These are phyloP conservation scores for Bubalus kerabau DNA, from an alignment of 2,113 vertebrate genomes.

Conservation along the genomic window DNA sequence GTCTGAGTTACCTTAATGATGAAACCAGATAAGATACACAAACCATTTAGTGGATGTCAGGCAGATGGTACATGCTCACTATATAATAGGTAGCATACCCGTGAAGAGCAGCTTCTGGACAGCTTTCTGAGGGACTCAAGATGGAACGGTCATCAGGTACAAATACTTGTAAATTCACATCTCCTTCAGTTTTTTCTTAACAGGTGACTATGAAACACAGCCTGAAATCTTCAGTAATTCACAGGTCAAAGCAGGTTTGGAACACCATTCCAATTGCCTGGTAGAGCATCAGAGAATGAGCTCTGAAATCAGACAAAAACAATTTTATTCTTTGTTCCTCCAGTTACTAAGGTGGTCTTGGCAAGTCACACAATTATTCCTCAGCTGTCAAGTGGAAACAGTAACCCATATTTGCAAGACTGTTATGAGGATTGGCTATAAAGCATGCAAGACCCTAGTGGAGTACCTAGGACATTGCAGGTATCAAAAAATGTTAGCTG, in stretches of 20 bases:
- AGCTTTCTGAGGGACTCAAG: conserved; percentile 10
- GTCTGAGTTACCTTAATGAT: neutral
- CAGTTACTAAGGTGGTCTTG: neutral
- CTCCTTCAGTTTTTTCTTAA: neutral
- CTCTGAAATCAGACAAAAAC: conserved; percentile 3
- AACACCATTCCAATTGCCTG: neutral
- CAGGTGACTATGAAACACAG: neutral
- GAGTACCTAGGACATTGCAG: neutral
- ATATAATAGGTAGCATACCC: neutral
- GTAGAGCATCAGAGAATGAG: neutral
- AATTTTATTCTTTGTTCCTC: neutral
- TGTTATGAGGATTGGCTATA: neutral
- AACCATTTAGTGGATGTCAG: neutral
- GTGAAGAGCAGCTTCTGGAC: neutral
- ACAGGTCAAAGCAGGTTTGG: neutral
- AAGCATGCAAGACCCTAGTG: neutral
- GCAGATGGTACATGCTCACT: neutral
- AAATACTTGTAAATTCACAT: neutral
- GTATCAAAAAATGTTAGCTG: neutral
- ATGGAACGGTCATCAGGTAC: neutral
- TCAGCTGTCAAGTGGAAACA: neutral
- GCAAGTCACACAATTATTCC: neutral
- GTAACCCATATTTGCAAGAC: neutral
- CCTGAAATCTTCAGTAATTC: neutral
- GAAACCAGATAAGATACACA: neutral